Conservation (phyloP, 1,140 invertebrate genomes). For the Pseudomyrmex sp. region DNA sequence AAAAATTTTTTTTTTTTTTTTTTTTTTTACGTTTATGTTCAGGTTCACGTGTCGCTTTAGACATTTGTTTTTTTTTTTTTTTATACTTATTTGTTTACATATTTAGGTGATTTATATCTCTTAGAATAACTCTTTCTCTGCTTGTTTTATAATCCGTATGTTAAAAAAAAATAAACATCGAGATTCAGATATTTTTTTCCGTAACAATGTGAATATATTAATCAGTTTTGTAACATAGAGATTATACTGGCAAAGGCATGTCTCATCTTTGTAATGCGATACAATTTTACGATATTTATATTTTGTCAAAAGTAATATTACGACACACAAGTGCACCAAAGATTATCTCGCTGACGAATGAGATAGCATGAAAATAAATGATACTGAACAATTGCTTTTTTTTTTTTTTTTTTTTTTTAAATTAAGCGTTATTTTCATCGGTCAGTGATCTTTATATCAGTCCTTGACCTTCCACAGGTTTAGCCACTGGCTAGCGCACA, state of each 20-base stretch:
- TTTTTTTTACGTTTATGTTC: slow-evolving; percentile 20
- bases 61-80: too few species aligned
- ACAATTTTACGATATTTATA: too few species aligned
- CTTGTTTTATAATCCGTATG: not conserved
- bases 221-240: not conserved
- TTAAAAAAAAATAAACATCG: not conserved
- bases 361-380: not conserved
- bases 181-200: not conserved
- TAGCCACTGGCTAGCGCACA: slow-evolving; percentile 30
- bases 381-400: not conserved
- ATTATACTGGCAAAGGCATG: not conserved
- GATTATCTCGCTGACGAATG: not conserved
- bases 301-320: too few species aligned
- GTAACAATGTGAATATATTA: not conserved
- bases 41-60: not conserved
- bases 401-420: not conserved
- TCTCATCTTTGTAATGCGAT: not conserved
- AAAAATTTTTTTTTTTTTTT: too few species aligned
- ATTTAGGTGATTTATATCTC: too few species aligned
- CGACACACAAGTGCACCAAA: not conserved
- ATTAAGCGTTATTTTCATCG: not conserved
- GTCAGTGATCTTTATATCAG: slow-evolving; percentile 57
- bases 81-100: not conserved
- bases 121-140: not conserved
- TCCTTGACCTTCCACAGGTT: slow-evolving; percentile 71